Percentiles rank a stretch among this genome's conserved stretches.
These are phyloP conservation scores for Pelobates fuscus DNA, from an alignment of 2,113 vertebrate species.

Conservation along the genomic window DNA sequence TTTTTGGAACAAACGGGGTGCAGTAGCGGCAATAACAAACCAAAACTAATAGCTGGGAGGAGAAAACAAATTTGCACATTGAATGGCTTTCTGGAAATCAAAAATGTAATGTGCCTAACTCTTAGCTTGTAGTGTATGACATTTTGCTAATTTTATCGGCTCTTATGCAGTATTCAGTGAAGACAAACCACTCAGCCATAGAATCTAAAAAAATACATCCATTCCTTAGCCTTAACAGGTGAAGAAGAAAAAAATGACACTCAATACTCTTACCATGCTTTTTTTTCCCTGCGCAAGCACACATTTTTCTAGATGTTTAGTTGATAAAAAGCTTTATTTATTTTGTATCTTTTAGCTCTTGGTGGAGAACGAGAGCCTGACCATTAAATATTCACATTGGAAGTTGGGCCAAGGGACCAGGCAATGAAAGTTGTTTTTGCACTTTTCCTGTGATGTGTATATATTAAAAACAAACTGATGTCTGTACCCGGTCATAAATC, in stretches of 20 bases:
- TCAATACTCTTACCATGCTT: neutral
- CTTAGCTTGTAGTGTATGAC: slow-evolving; percentile 57
- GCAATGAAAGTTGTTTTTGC: too few relatives aligned
- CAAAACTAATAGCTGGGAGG: slow-evolving; percentile 51
- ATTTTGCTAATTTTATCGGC: slow-evolving; percentile 50
- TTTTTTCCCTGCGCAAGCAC: slow-evolving; percentile 48
- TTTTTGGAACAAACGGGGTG: neutral
- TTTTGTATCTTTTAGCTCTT: slow-evolving; percentile 15
- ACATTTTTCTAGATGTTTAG: slow-evolving; percentile 49
- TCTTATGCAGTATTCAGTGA: slow-evolving; percentile 51
- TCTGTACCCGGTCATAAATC: too few relatives aligned
- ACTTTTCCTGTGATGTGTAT: too few relatives aligned
- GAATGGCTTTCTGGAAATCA: slow-evolving; percentile 61
- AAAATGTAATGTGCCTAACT: slow-evolving; percentile 77
- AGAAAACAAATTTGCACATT: slow-evolving; percentile 58
- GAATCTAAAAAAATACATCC: neutral
- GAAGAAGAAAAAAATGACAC: neutral
- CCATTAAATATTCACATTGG: neutral
- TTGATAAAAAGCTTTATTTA: neutral
- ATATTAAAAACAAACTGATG: too few relatives aligned
- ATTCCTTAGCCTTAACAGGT: slow-evolving; percentile 37
- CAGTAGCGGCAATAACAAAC: slow-evolving; percentile 55
- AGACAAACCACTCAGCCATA: slow-evolving; percentile 27
- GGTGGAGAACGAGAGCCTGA: neutral
- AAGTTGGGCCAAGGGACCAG: too few relatives aligned